Percentiles rank a stretch among this genome's conserved stretches.
These are phyloP conservation scores for Aplocera efformata DNA, from an alignment of 2,888 invertebrate genomes.

Conservation along the genomic window DNA sequence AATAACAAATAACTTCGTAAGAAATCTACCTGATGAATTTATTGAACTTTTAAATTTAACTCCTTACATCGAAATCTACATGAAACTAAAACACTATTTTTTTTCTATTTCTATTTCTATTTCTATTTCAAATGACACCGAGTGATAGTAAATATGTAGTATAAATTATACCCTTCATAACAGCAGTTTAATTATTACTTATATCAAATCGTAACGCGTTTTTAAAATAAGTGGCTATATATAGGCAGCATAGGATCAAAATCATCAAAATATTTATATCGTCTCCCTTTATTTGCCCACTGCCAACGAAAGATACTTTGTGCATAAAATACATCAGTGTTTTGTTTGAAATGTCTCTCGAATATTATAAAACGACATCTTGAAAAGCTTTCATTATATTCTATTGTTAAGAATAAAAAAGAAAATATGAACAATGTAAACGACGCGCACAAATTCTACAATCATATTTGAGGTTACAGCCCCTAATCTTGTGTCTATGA, in stretches of 20 bases:
- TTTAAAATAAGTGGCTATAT: slow-evolving; percentile 31
- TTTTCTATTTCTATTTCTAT: too few relatives aligned
- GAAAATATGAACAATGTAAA: slow-evolving; percentile 14
- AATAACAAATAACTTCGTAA: not conserved
- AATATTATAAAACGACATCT: slow-evolving; percentile 31
- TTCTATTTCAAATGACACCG: too few relatives aligned
- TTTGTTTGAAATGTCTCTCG: slow-evolving; percentile 29
- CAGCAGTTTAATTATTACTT: too few relatives aligned
- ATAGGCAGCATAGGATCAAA: slow-evolving; percentile 33
- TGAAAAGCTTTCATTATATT: slow-evolving; percentile 31
- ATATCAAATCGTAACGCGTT: too few relatives aligned
- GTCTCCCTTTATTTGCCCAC: slow-evolving; percentile 36
- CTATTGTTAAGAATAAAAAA: slow-evolving; percentile 18
- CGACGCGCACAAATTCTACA: slow-evolving; percentile 12
- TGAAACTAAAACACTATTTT: too few relatives aligned
- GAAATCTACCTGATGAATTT: not conserved
- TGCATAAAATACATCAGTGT: slow-evolving; percentile 36
- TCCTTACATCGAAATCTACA: too few relatives aligned
- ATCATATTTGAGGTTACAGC: not conserved
- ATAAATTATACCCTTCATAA: too few relatives aligned
- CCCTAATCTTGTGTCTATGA: too few relatives aligned
- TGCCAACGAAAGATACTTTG: slow-evolving; percentile 32
- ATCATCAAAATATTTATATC: slow-evolving; percentile 39
- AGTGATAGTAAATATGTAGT: too few relatives aligned
- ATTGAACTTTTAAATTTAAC: too few relatives aligned